These are phyloP conservation scores for Sussaba pulchella DNA, from an alignment of 2,888 invertebrate species.

Conservation along the genomic window DNA sequence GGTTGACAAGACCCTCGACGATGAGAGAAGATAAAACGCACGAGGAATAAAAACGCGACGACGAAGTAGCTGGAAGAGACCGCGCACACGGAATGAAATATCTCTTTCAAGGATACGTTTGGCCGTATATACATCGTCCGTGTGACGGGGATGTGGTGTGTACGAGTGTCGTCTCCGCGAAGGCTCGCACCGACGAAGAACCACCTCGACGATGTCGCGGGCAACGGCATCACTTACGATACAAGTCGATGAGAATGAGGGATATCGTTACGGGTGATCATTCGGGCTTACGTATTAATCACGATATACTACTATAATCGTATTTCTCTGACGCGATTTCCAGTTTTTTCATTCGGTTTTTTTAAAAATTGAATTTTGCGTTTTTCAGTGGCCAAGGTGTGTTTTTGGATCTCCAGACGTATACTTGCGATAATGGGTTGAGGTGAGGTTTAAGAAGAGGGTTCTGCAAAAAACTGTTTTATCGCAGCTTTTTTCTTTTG, in stretches of 20 bases:
- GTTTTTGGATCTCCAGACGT: neutral
- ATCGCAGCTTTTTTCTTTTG: too few relatives aligned
- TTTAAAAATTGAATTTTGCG: too few relatives aligned
- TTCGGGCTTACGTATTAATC: slow-evolving; percentile 79
- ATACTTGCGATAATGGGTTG: too few relatives aligned
- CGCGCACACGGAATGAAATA: slow-evolving; percentile 78
- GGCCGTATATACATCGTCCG: slow-evolving; percentile 67
- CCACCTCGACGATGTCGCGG: slow-evolving; percentile 51
- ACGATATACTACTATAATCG: slow-evolving; percentile 80
- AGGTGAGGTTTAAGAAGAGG: too few relatives aligned
- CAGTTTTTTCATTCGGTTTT: slow-evolving; percentile 30
- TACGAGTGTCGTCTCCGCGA: slow-evolving; percentile 41
- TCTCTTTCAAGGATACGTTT: slow-evolving; percentile 76
- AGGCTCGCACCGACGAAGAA: slow-evolving; percentile 49
- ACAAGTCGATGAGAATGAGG: slow-evolving; percentile 55
- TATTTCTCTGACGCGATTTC: slow-evolving; percentile 71
- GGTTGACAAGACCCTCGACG: slow-evolving; percentile 23
- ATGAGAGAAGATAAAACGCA: slow-evolving; percentile 55
- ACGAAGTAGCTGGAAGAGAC: slow-evolving; percentile 71
- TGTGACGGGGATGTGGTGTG: slow-evolving; percentile 42
- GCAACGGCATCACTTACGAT: slow-evolving; percentile 40
- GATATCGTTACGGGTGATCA: slow-evolving; percentile 58
- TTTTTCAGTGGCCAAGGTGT: too few relatives aligned
- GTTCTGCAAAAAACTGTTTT: too few relatives aligned
- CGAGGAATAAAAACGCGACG: slow-evolving; percentile 37